A percentile compares a stretch with the other conserved stretches of the same genome.
phyloP scores from a whole-genome alignment of 2,113 vertebrate species.

The Gasterosteus aculeatus region DNA sequence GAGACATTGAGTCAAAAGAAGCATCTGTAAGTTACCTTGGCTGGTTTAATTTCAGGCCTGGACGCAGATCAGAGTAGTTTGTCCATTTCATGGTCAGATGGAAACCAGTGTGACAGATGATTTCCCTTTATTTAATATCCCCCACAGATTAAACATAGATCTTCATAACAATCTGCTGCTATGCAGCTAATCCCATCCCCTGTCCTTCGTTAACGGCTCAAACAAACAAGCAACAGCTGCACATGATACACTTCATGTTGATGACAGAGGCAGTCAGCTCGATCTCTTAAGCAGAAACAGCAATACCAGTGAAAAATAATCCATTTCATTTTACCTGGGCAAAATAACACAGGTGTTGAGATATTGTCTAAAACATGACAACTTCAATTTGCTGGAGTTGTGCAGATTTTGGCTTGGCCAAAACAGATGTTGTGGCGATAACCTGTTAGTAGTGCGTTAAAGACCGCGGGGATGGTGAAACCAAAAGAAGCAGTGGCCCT shows the following conservation, averaged over 20 bases:
- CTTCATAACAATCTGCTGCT: constrained; percentile 9
- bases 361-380: background rate
- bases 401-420: background rate
- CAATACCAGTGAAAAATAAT: background rate
- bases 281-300: constrained; percentile 12
- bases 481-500: background rate
- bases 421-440: background rate
- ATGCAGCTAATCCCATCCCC: constrained; percentile 40
- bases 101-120: constrained; percentile 61
- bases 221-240: constrained; percentile 48
- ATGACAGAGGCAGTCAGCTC: constrained; percentile 10
- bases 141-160: background rate
- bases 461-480: background rate
- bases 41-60: constrained; percentile 46
- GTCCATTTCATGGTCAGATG: constrained; percentile 58
- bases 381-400: background rate
- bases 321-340: background rate
- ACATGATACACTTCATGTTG: background rate
- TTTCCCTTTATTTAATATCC: constrained; percentile 53
- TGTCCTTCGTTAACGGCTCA: constrained; percentile 43
- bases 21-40: constrained; percentile 18
- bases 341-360: background rate
- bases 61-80: constrained; percentile 40
- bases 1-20: constrained; percentile 20
- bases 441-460: background rate